Evolutionary conservation across 2,888 invertebrate species (phyloP).

Genomic region (Epirrhoe tristata): DNA sequence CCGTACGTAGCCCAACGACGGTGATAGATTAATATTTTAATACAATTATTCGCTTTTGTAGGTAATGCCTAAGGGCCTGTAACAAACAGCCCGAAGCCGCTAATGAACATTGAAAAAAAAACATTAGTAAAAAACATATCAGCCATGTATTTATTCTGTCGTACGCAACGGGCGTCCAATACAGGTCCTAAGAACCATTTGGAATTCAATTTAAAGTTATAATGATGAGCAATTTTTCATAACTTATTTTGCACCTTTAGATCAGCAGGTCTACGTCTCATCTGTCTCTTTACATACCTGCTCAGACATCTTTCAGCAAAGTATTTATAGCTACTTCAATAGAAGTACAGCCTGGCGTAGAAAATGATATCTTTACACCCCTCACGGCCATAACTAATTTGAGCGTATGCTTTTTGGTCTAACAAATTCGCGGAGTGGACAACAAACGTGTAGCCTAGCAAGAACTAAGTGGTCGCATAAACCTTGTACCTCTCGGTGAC

Average conservation of each 20-base stretch:
- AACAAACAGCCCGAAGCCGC: constrained; percentile 5
- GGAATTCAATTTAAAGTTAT: constrained; percentile 39
- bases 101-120: constrained; percentile 14
- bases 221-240: constrained; percentile 39
- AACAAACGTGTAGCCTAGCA: constrained; percentile 61
- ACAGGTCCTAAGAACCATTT: constrained; percentile 38
- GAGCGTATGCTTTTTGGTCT: constrained; percentile 16
- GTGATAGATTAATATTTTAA: constrained; percentile 25
- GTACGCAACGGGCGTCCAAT: constrained; percentile 26
- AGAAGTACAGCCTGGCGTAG: neutral
- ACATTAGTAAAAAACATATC: constrained; percentile 11
- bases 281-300: constrained; percentile 7
- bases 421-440: constrained; percentile 46
- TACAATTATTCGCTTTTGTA: neutral
- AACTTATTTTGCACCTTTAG: constrained; percentile 40
- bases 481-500: constrained; percentile 52
- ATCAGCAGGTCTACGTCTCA: constrained; percentile 30
- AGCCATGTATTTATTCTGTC: constrained; percentile 30
- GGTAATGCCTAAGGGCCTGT: neutral
- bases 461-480: constrained; percentile 64
- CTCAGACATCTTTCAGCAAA: neutral
- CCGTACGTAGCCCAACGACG: neutral
- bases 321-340: neutral
- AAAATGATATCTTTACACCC: neutral
- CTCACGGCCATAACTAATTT: neutral